phyloP scores from a whole-genome alignment of 2,888 invertebrate genomes.

The Podotricha telesiphe region DNA sequence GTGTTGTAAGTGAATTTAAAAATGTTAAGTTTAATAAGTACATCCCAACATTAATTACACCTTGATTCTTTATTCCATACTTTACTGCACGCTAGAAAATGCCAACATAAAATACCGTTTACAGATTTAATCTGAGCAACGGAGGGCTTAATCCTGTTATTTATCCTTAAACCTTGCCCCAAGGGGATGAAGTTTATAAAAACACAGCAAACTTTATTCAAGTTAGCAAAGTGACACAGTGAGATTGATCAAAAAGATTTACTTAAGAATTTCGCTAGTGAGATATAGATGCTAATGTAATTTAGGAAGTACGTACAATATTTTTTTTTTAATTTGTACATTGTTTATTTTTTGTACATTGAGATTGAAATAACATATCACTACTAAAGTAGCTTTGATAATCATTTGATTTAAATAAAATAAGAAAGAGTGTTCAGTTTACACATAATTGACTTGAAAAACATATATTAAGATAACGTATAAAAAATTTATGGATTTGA shows the following conservation, averaged over 20 bases:
- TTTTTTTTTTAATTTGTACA: no score
- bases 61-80: slow-evolving; percentile 1
- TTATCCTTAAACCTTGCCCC: slow-evolving; percentile 48
- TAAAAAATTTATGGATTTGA: no score
- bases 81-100: slow-evolving; percentile 7
- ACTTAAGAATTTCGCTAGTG: slow-evolving; percentile 47
- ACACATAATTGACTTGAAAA: no score
- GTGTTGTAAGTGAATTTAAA: no score
- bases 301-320: slow-evolving; percentile 4
- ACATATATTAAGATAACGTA: no score
- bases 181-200: slow-evolving; percentile 48
- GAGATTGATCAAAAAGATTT: slow-evolving; percentile 63
- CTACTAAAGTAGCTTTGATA: no score
- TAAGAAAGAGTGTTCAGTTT: no score
- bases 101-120: slow-evolving; percentile 25
- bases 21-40: no score
- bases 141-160: slow-evolving; percentile 48
- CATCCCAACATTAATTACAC: neutral
- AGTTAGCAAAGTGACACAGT: slow-evolving; percentile 58
- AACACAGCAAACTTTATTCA: slow-evolving; percentile 50
- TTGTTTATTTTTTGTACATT: no score
- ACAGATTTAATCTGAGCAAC: slow-evolving; percentile 41
- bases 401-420: no score
- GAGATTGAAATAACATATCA: no score
- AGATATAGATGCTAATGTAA: slow-evolving; percentile 29